These are phyloP conservation scores for Streblospio benedicti DNA, from an alignment of 1,140 invertebrate genomes.

Conservation along the genomic window DNA sequence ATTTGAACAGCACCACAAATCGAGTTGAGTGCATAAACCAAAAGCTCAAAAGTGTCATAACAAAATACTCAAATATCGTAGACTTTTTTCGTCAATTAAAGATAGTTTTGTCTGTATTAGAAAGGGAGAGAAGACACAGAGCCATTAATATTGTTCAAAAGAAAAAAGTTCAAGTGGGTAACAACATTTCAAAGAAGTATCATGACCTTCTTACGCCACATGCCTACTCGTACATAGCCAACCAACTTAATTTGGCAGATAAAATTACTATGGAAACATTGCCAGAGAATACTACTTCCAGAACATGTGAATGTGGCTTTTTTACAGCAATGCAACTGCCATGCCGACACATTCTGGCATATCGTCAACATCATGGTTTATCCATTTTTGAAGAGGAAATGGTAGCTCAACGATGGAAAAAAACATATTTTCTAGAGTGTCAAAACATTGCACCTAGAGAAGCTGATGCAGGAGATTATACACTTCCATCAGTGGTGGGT, in stretches of 20 bases:
- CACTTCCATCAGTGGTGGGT: no score
- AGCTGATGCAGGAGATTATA: no score
- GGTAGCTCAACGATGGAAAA: background rate
- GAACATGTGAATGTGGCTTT: no score
- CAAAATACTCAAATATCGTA: background rate
- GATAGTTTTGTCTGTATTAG: no score
- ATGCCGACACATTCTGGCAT: background rate
- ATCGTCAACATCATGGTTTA: background rate
- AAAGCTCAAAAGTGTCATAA: background rate
- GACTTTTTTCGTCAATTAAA: background rate
- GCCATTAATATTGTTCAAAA: background rate
- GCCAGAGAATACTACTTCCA: no score
- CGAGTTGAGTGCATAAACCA: background rate
- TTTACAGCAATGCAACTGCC: background rate
- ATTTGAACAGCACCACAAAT: background rate
- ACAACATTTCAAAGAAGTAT: background rate
- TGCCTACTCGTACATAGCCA: background rate
- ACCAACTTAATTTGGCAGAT: background rate
- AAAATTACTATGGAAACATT: background rate
- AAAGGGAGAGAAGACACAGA: no score
- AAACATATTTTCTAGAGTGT: no score
- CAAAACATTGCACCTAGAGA: no score
- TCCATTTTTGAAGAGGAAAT: background rate
- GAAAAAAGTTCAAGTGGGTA: background rate
- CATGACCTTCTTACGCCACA: no score